Base-by-base conservation (phyloP, 2,113 vertebrate species). In the Hepsetus odoe region DNA sequence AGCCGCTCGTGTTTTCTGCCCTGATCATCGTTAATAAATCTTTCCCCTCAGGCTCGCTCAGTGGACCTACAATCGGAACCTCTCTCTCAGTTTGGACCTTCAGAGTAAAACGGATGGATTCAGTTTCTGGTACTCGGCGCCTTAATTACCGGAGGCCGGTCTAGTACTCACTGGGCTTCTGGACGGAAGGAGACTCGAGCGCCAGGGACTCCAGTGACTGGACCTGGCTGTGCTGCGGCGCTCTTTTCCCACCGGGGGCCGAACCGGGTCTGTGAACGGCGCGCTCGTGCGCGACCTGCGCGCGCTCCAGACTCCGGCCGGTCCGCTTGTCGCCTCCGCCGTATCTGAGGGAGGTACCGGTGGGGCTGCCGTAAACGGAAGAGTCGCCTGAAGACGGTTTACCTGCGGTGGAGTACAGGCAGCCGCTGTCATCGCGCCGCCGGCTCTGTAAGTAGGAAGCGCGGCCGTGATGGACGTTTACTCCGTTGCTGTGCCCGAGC, bases 401-500 rank as follows among this genome's bases (percentile, higher is more conserved):
- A 9, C 64, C 35, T 4, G 26, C 65, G 1, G 68, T 14, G 38
- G 61, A 0, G 80, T 80, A 85, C 28, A n/a, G 77, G 0, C 55
- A 2, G 32, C 38, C 2, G 0, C 73, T 75, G 9, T 92, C 90
- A 55, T 90, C 89, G 4, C 38, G 80, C 24, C 90, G 80, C 13
- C 88, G 87, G 75, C 74, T 82, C 11, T 89, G 89, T 22, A 86
- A 74, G 0, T 87, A 87, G 75, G 87, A 70, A 6, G 84, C 74
- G 28, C 90, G 87, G 79, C 22, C 69, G 32, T 86, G 89, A 13
- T 84, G 90, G 18, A 83, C 88, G 82, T 93, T 93, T 10, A 85
- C 80, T 74, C 79, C 83, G 73, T 94, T 93, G 82, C 92, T 91
- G 40, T 90, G 91, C 4, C 91, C 92, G 51, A 94, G 88, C 3